Conservation (phyloP, 2,113 vertebrate species). For the Nesoenas mayeri region DNA sequence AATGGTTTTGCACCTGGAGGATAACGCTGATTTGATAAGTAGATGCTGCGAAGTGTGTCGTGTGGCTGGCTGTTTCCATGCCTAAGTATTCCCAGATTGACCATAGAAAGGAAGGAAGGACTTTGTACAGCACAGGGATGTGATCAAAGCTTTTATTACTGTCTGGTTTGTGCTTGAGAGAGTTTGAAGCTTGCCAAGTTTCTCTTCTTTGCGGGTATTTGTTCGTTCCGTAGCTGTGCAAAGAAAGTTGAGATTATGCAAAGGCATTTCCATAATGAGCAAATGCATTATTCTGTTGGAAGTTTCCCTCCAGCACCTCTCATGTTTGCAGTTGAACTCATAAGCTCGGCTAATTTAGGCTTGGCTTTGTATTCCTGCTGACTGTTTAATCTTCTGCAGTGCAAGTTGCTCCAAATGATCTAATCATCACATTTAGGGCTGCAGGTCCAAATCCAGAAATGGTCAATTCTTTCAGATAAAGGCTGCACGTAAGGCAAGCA, state of each 20-base stretch:
- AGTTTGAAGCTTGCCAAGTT: slow-evolving; percentile 50
- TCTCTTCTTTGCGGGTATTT: slow-evolving; percentile 54
- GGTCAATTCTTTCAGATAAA: background rate
- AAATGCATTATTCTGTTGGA: slow-evolving; percentile 41
- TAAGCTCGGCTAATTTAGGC: background rate
- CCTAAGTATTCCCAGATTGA: background rate
- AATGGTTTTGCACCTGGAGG: slow-evolving; percentile 18
- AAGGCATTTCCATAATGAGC: slow-evolving; percentile 57
- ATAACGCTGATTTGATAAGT: background rate
- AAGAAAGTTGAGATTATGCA: slow-evolving; percentile 56
- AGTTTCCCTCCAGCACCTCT: slow-evolving; percentile 37
- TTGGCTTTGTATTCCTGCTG: background rate
- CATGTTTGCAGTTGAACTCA: slow-evolving; percentile 10
- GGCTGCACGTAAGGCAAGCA: background rate
- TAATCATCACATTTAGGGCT: background rate
- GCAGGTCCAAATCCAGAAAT: background rate
- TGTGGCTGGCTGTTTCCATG: background rate
- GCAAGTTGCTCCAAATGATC: background rate
- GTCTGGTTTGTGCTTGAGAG: slow-evolving; percentile 55
- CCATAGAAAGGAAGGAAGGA: slow-evolving; percentile 24
- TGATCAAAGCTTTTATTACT: slow-evolving; percentile 47
- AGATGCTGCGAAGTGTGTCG: background rate
- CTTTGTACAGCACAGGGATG: background rate
- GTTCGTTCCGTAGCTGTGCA: slow-evolving; percentile 20
- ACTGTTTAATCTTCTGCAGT: background rate